phyloP scores from a whole-genome alignment of 1,140 invertebrate species.

The Plectrocnemia conspersa region DNA sequence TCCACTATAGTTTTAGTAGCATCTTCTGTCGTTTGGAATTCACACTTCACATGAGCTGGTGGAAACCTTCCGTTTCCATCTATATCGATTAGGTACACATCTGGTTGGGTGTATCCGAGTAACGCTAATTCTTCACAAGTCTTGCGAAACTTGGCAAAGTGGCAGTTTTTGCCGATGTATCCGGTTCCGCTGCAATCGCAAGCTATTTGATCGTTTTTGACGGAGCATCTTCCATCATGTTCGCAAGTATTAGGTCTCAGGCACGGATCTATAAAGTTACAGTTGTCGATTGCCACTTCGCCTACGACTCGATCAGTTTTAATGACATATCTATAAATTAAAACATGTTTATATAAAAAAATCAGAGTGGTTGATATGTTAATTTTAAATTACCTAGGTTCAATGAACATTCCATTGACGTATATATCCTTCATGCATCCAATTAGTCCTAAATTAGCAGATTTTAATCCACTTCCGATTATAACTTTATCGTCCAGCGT shows the following conservation, averaged over 20 bases:
- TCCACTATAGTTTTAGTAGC: slow-evolving; percentile 87
- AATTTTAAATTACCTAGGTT: slow-evolving; percentile 49
- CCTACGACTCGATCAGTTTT: slow-evolving; percentile 76
- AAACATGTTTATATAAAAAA: background rate
- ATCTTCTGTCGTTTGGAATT: slow-evolving; percentile 80
- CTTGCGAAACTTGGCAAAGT: slow-evolving; percentile 84
- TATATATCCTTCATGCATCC: slow-evolving; percentile 86
- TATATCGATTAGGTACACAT: slow-evolving; percentile 87
- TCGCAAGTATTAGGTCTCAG: slow-evolving; percentile 84
- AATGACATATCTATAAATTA: slow-evolving; percentile 63
- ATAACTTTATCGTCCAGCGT: slow-evolving; percentile 60
- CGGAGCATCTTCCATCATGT: slow-evolving; percentile 83
- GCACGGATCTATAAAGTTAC: slow-evolving; percentile 85
- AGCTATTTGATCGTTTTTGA: slow-evolving; percentile 78
- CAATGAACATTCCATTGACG: slow-evolving; percentile 70
- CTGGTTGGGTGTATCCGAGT: slow-evolving; percentile 76
- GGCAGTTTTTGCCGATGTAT: slow-evolving; percentile 87
- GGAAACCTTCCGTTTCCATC: slow-evolving; percentile 89
- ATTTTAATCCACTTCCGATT: slow-evolving; percentile 70
- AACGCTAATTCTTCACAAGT: slow-evolving; percentile 89
- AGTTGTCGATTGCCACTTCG: slow-evolving; percentile 86
- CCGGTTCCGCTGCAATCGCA: slow-evolving; percentile 84
- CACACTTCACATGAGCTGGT: slow-evolving; percentile 84
- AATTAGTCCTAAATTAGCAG: slow-evolving; percentile 66
- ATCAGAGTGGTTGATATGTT: background rate